Evolutionary conservation across 2,113 vertebrate species (phyloP).

Genomic region (Neodon shergylaensis): DNA sequence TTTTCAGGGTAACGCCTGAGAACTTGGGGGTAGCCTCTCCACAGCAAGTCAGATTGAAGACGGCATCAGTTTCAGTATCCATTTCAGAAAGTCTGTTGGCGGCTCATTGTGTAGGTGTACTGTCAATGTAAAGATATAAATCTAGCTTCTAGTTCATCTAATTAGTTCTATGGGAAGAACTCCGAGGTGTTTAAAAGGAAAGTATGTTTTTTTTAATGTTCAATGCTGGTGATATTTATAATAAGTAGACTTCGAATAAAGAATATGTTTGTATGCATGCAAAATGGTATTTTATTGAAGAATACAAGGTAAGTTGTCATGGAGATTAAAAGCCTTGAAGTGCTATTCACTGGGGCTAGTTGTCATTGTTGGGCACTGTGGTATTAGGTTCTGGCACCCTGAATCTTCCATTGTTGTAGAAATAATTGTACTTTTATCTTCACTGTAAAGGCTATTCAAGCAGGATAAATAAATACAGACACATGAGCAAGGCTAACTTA

Average conservation of each 20-base stretch:
- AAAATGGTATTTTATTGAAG: constrained; percentile 87
- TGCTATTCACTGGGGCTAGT: constrained; percentile 83
- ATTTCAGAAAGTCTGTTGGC: constrained; percentile 74
- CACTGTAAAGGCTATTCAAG: constrained; percentile 77
- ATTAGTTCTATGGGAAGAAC: constrained; percentile 82
- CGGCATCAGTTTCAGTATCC: constrained; percentile 75
- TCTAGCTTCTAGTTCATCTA: constrained; percentile 78
- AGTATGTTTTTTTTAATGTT: constrained; percentile 67
- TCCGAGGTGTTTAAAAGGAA: constrained; percentile 75
- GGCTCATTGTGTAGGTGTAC: constrained; percentile 75
- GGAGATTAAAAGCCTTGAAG: constrained; percentile 90
- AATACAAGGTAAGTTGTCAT: constrained; percentile 87
- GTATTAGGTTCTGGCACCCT: constrained; percentile 81
- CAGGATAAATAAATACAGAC: constrained; percentile 81
- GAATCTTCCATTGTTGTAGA: constrained; percentile 82
- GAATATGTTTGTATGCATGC: constrained; percentile 85
- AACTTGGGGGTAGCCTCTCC: background rate
- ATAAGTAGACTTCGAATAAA: constrained; percentile 84
- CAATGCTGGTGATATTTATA: constrained; percentile 85
- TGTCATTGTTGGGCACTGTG: constrained; percentile 82
- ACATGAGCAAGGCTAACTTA: constrained; percentile 72
- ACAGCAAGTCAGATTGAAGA: constrained; percentile 57
- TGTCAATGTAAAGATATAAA: constrained; percentile 77
- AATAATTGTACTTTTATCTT: constrained; percentile 82
- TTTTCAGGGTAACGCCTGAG: constrained; percentile 3